Evolutionary conservation across 2,888 invertebrate genomes (phyloP).

Genomic region (Leucozona laternaria): DNA sequence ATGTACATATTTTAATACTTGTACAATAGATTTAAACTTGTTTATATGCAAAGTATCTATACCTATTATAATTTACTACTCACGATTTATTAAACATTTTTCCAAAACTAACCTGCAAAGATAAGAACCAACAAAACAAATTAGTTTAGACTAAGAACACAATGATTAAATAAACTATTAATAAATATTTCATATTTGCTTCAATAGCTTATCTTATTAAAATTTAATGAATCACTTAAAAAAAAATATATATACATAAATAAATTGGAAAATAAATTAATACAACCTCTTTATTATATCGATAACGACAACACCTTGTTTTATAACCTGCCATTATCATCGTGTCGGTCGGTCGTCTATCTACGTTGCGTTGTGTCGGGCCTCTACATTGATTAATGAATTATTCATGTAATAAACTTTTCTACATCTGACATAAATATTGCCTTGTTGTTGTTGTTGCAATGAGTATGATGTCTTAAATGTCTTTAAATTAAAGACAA

Average conservation of each 20-base stretch:
- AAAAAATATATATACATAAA: constrained; percentile 1
- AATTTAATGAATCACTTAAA: constrained; percentile 16
- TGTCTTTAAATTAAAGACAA: constrained; percentile 45
- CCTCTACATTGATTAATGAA: constrained; percentile 60
- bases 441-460: constrained; percentile 61
- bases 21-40: too few species aligned
- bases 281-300: constrained; percentile 45
- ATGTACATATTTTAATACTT: too few species aligned
- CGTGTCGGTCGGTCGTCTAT: not conserved
- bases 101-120: constrained; percentile 54
- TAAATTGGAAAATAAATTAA: constrained; percentile 23
- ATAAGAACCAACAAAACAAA: constrained; percentile 14
- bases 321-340: constrained; percentile 40
- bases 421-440: constrained; percentile 68
- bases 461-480: constrained; percentile 47
- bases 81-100: not conserved
- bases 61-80: constrained; percentile 5
- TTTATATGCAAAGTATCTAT: too few species aligned
- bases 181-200: not conserved
- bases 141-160: constrained; percentile 30
- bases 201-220: not conserved
- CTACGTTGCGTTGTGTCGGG: not conserved
- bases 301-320: constrained; percentile 62
- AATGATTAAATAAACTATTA: not conserved
- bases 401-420: constrained; percentile 69